These are phyloP conservation scores for Drosophila koepferae DNA, from an alignment of 2,888 invertebrate species.

Conservation along the genomic window DNA sequence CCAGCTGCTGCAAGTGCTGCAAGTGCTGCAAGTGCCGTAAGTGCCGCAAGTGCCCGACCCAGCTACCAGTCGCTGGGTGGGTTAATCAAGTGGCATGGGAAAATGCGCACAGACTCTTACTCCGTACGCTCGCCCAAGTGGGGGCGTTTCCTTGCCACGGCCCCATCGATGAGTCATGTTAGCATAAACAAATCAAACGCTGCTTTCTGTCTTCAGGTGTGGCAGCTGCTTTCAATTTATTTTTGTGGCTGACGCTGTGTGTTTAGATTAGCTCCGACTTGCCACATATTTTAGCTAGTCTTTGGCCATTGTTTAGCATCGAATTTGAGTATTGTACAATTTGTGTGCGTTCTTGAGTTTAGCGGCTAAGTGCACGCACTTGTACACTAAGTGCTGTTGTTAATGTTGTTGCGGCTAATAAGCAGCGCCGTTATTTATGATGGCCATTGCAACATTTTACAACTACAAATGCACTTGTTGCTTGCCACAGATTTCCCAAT, in stretches of 20 bases:
- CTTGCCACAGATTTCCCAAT: constrained; percentile 54
- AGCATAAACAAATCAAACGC: constrained; percentile 62
- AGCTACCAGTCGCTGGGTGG: constrained; percentile 34
- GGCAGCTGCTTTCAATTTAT: constrained; percentile 46
- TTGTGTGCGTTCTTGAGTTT: constrained; percentile 67
- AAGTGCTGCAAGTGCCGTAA: constrained; percentile 26
- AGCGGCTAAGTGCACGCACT: constrained; percentile 68
- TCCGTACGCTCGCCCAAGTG: constrained; percentile 35
- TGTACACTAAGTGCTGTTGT: constrained; percentile 60
- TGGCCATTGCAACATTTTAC: constrained; percentile 57
- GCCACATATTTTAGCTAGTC: constrained; percentile 55
- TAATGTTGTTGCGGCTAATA: constrained; percentile 53
- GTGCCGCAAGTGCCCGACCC: constrained; percentile 37
- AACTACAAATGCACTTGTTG: constrained; percentile 68
- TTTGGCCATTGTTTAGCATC: constrained; percentile 60
- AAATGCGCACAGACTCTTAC: constrained; percentile 41
- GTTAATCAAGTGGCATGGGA: constrained; percentile 80
- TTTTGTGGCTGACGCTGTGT: constrained; percentile 51
- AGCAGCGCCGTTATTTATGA: constrained; percentile 68
- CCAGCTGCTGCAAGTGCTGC: constrained; percentile 24
- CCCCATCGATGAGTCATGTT: constrained; percentile 69
- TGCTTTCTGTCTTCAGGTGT: constrained; percentile 60
- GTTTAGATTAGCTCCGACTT: constrained; percentile 63
- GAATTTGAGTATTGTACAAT: constrained; percentile 54
- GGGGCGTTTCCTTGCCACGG: constrained; percentile 47